A percentile compares a stretch with the other conserved stretches of the same genome.
These are phyloP conservation scores for Parelbella ahira DNA, from an alignment of 2,888 invertebrate genomes.

Conservation along the genomic window DNA sequence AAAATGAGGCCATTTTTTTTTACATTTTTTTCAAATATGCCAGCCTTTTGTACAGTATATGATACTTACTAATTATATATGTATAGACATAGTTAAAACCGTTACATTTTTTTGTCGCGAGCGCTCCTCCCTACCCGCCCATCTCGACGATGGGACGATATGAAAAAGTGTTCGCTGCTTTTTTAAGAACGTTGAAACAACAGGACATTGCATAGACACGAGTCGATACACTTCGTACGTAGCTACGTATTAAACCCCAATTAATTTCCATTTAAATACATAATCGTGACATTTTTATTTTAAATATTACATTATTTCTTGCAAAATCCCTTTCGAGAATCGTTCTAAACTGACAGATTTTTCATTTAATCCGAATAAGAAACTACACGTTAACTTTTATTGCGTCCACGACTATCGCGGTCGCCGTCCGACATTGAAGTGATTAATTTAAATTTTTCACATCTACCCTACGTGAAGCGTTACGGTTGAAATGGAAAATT, in stretches of 20 bases:
- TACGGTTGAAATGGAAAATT: conserved; percentile 42
- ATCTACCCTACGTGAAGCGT: conserved; percentile 28
- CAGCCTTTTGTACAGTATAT: conserved; percentile 76
- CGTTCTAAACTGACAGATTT: conserved; percentile 26
- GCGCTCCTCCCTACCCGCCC: conserved; percentile 40
- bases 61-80: conserved; percentile 74
- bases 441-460: conserved; percentile 7
- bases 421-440: conserved; percentile 21
- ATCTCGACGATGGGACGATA: conserved; percentile 32
- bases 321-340: conserved; percentile 34
- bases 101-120: conserved; percentile 61
- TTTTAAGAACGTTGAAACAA: conserved; percentile 59
- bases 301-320: conserved; percentile 39
- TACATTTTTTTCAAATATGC: conserved; percentile 69
- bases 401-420: conserved; percentile 5
- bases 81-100: conserved; percentile 75
- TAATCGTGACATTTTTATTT: conserved; percentile 53
- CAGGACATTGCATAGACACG: conserved; percentile 58
- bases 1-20: conserved; percentile 69
- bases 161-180: conserved; percentile 45
- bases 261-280: conserved; percentile 54
- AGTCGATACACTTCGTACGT: conserved; percentile 54
- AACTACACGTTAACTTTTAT: conserved; percentile 48
- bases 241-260: conserved; percentile 58
- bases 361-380: conserved; percentile 46